Base-by-base conservation (phyloP, 2,888 invertebrate genomes). In the Cheilosia vulpina region DNA sequence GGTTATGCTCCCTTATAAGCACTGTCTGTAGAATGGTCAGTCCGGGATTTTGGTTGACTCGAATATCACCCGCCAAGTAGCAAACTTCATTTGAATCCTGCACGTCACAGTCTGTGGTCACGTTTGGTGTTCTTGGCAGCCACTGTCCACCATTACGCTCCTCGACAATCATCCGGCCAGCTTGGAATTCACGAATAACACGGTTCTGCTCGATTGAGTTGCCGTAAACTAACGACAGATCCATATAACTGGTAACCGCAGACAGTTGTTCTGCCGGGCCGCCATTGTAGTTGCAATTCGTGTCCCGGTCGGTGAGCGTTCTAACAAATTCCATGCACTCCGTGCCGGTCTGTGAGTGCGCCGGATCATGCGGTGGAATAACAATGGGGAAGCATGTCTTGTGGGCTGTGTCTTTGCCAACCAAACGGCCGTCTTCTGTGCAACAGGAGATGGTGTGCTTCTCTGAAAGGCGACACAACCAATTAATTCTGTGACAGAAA, bases 161-260 rank as follows among this genome's bases (percentile, higher is more conserved):
- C 13, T 95, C 93, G 0, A 95, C 94, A 43, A 92, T 90, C 88
- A 97, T 92, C 17, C 95, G 93, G 0, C 97, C 97, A 0, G 95
- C 95, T 52, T 93, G 92, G 89, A 94, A 94, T 9, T 95, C 93
- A 7, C 97, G 93, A 21, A 97, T 93, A 27, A 94, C 94, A 9
- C 93, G 93, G 17, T 95, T 95, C 84, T 95, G 94, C 45, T 94
- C 93, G 15, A 94, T 93, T 3, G 94, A 95, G 83, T 95, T 96
- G 1, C 97, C 97, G 89, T 97, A 98, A 1, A 97, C 95, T 41
- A 96, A 91, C 0, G 97, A 97, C 4, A 96, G 93, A 78, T 97
- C 97, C 93, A 97, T 92, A 89, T 89, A 92, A 2, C 91, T 85
- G 7, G 92, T 91, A 19, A 92, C 92, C 6, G 89, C 89, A 55